phyloP scores from a whole-genome alignment of 2,113 vertebrate genomes.

The Boleophthalmus pectinirostris region DNA sequence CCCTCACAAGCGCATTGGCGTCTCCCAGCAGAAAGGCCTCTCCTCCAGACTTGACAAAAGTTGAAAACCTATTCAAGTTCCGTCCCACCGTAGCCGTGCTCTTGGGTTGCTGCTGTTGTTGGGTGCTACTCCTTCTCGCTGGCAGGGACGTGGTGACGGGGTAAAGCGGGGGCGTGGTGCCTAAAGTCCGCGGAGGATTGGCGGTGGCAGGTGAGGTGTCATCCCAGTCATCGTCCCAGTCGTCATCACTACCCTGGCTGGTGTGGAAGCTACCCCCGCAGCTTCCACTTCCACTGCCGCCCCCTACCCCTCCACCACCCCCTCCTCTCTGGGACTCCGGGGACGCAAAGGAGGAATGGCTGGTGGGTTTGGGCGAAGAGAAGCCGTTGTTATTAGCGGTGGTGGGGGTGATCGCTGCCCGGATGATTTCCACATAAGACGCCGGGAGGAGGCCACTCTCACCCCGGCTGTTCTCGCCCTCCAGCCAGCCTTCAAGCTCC shows the following conservation, averaged over 20 bases:
- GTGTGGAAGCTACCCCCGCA: conserved; percentile 71
- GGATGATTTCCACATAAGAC: conserved; percentile 91
- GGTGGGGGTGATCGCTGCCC: conserved; percentile 57
- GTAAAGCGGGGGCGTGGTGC: conserved; percentile 70
- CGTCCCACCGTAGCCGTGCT: conserved; percentile 90
- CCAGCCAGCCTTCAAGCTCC: conserved; percentile 93
- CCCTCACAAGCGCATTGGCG: conserved; percentile 87
- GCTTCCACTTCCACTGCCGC: conserved; percentile 34
- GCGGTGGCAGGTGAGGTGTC: conserved; percentile 82
- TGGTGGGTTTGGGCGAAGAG: conserved; percentile 45
- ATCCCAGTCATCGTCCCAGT: conserved; percentile 98
- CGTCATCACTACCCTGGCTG: conserved; percentile 91
- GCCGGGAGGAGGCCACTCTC: conserved; percentile 94
- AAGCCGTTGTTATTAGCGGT: conserved; percentile 63
- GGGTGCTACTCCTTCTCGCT: conserved; percentile 45
- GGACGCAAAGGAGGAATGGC: conserved; percentile 60
- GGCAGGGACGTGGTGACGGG: conserved; percentile 79
- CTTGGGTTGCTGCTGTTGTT: conserved; percentile 71
- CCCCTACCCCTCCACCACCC: conserved; percentile 6
- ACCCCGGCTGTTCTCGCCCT: conserved; percentile 90
- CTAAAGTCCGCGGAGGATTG: conserved; percentile 70
- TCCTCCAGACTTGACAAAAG: conserved; percentile 94
- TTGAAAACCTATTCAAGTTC: conserved; percentile 96
- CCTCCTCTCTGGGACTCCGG: conserved; percentile 61
- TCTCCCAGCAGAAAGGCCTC: conserved; percentile 95